A percentile compares a stretch with the other conserved stretches of the same genome.
Evolutionary conservation across 2,113 vertebrate species (phyloP).

Genomic region (Probosciger aterrimus): DNA sequence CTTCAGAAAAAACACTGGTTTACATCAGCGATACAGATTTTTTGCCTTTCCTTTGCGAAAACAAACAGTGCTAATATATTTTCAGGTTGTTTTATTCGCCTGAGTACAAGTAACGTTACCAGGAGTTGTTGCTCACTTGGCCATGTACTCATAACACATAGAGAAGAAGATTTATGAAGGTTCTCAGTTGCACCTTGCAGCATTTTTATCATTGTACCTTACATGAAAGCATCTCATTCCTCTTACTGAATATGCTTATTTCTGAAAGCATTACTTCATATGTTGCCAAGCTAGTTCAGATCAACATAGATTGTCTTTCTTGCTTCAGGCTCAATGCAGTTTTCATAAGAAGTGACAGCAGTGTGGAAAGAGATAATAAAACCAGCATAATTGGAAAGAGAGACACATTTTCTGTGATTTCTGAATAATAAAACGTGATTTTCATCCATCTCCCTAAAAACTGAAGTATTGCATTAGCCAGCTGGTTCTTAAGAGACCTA

Average conservation of each 20-base stretch:
- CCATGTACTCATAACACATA: neutral
- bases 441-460: neutral
- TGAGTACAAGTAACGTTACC: neutral
- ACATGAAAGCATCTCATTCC: neutral
- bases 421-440: neutral
- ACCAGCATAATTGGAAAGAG: neutral
- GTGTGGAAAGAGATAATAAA: neutral
- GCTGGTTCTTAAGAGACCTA: neutral
- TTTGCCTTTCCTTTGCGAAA: neutral
- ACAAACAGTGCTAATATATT: neutral
- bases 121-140: neutral
- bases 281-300: neutral
- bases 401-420: neutral
- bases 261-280: neutral
- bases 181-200: neutral
- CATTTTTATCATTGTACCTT: neutral
- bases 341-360: neutral
- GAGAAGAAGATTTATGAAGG: neutral
- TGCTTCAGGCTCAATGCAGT: neutral
- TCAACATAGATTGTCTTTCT: neutral
- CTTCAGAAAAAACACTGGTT: neutral
- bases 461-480: neutral
- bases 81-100: neutral
- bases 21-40: neutral
- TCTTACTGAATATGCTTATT: neutral